These are phyloP conservation scores for Parascotia fuliginaria DNA, from an alignment of 2,888 invertebrate genomes.

Conservation along the genomic window DNA sequence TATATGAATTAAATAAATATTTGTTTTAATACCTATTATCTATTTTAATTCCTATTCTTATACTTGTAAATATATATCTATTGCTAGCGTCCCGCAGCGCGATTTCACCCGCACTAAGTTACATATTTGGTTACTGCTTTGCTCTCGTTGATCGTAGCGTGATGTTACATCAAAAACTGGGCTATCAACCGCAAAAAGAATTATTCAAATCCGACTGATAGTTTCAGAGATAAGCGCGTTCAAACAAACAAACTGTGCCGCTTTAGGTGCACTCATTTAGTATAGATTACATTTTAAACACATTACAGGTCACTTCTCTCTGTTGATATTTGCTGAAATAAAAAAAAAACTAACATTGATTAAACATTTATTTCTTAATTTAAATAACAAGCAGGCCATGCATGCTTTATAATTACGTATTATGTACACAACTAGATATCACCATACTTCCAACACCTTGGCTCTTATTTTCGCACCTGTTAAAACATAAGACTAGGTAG, in stretches of 20 bases:
- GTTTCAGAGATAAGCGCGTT: no score
- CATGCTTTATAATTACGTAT: slow-evolving; percentile 24
- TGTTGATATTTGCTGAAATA: slow-evolving; percentile 47
- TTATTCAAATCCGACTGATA: no score
- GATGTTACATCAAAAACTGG: no score
- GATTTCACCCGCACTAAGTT: no score
- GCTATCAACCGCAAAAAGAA: no score
- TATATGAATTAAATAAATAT: slow-evolving; percentile 83
- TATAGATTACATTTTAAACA: neutral
- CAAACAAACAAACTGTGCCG: no score
- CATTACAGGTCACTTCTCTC: slow-evolving; percentile 55
- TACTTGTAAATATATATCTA: neutral
- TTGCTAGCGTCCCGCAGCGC: no score
- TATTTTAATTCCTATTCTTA: slow-evolving; percentile 45
- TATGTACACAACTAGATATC: slow-evolving; percentile 17
- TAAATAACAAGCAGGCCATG: slow-evolving; percentile 25
- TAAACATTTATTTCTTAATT: no score
- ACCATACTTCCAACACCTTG: slow-evolving; percentile 33
- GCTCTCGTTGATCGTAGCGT: no score
- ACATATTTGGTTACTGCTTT: no score
- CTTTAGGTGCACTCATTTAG: no score
- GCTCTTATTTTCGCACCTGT: slow-evolving; percentile 32
- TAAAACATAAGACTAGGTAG: slow-evolving; percentile 19
- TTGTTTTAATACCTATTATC: slow-evolving; percentile 79
- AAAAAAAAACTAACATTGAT: no score